Evolutionary conservation across 2,113 vertebrate species (phyloP).

Genomic region (Manacus vitellinus): DNA sequence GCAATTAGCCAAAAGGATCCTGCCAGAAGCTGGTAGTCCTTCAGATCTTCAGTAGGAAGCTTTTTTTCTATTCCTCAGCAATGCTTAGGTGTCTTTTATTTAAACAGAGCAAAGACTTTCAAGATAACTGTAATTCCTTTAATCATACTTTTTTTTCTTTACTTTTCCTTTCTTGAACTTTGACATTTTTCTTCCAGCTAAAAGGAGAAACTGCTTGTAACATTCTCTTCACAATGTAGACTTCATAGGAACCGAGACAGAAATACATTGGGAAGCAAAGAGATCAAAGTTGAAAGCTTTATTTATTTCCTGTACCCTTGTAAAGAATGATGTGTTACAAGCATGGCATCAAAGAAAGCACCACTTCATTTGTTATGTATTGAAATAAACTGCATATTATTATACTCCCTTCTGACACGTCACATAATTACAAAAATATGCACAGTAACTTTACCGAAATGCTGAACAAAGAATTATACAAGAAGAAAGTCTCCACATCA

Average conservation of each 20-base stretch:
- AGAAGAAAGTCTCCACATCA: neutral
- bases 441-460: neutral
- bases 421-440: neutral
- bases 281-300: constrained; percentile 26
- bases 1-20: constrained; percentile 10
- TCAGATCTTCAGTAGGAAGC: neutral
- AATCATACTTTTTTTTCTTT: neutral
- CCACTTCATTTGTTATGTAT: neutral
- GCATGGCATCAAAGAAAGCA: constrained; percentile 17
- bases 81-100: neutral
- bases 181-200: neutral
- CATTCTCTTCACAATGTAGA: neutral
- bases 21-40: neutral
- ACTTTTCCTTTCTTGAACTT: constrained; percentile 12
- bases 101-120: neutral
- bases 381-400: neutral
- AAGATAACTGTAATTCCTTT: neutral
- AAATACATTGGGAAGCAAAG: neutral
- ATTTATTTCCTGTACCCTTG: constrained; percentile 4
- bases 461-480: neutral
- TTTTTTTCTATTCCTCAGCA: neutral
- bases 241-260: neutral
- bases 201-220: neutral
- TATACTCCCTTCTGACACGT: neutral
- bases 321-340: neutral